Evolutionary conservation across 2,888 invertebrate genomes (phyloP), one percentile per base, ranked within the genome.

Genomic region (Drosophila neutralis): DNA sequence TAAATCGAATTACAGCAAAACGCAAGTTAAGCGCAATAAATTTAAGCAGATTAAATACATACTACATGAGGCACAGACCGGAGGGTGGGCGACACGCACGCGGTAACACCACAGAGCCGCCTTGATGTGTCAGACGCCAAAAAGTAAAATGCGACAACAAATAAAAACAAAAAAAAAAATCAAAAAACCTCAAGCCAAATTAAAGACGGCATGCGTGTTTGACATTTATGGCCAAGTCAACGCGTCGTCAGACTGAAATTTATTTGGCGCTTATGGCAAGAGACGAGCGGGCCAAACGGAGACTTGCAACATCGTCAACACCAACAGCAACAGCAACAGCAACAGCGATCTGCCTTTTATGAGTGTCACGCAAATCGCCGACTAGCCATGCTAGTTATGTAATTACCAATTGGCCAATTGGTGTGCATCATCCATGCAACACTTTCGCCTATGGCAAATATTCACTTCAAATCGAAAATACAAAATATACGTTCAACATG

Each of bases 1-100:
- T 65, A 82, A 83, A 83, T 88, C 76, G 60, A 89, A 87, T 87
- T 89, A 85, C 81, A 83, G 64, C 49, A 69, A 85, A 83, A 76
- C 66, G 64, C 65, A 56, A 72, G 61, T 58, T 75, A 69, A 79
- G 71, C 69, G 84, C 87, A 86, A 85, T 85, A 84, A 87, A 84
- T 89, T 80, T 69, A 70, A 89, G 85, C 85, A 84, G 89, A 87
- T 87, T 86, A 89, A 27, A 56, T 27, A 56, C 54, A 27, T 27
- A 33, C 18, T 10, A 27, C 77, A 76, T 56, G 82, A 62, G 67
- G 42, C 57, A 54, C 36, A 21, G 29, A 38, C 27, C 45, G 38
- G 64, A 63, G 72, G 76, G 61, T 62, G 73, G 68, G 48, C 40
- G 68, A 61, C 68, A 70, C 66, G 48, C 45, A 36, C 48, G 62